Conservation (phyloP, 2,797 vertebrate genomes). For the Gallinago stenura region DNA sequence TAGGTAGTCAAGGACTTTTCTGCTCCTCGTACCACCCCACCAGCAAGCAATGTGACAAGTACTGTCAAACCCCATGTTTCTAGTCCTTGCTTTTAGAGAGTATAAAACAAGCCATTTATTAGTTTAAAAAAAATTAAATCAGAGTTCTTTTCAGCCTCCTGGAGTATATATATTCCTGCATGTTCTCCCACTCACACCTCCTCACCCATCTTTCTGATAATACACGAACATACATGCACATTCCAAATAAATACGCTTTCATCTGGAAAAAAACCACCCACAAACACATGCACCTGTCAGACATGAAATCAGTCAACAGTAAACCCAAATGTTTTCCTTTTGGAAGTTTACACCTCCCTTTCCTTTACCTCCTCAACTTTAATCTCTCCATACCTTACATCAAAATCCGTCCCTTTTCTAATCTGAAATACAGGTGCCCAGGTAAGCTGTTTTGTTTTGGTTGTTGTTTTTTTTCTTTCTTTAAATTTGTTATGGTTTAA, state of each 20-base stretch:
- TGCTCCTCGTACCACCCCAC: not conserved
- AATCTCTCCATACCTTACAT: not conserved
- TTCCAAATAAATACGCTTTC: not conserved
- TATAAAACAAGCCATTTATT: not conserved
- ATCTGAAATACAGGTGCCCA: not conserved
- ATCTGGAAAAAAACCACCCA: not conserved
- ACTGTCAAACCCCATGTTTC: not conserved
- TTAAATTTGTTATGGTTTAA: not conserved
- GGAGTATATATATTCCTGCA: not conserved
- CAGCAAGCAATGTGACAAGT: not conserved
- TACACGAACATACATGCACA: not conserved
- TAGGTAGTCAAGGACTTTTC: not conserved
- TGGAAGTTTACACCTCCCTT: not conserved
- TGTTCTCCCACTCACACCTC: not conserved
- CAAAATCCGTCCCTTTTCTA: not conserved
- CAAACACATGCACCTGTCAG: rapidly evolving
- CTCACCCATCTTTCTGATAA: not conserved
- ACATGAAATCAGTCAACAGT: not conserved
- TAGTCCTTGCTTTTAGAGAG: not conserved
- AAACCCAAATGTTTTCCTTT: not conserved
- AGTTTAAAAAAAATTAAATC: not conserved
- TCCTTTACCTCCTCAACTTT: not conserved
- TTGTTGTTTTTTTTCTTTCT: no score
- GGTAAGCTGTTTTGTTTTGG: not conserved
- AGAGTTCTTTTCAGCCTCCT: not conserved